Evolutionary conservation across 2,888 invertebrate genomes (phyloP).

Genomic region (Rhopalosiphum nymphaeae): DNA sequence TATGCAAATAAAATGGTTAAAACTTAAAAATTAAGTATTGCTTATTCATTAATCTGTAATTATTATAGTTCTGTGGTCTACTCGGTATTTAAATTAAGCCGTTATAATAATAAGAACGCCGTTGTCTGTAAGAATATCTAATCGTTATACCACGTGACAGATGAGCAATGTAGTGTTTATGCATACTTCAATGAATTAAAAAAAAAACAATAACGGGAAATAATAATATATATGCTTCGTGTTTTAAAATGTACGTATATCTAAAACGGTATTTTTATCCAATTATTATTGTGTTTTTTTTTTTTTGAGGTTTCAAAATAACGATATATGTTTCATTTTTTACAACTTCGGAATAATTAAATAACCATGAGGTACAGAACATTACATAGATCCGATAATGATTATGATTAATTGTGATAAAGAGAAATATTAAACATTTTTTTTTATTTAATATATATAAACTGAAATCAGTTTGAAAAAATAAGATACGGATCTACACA

Average conservation of each 20-base stretch:
- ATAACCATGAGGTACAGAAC: background rate
- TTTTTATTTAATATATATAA: background rate
- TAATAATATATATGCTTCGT: background rate
- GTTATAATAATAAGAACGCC: background rate
- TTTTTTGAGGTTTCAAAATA: background rate
- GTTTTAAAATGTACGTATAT: background rate
- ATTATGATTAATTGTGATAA: conserved; percentile 24
- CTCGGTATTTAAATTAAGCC: background rate
- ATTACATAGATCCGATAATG: conserved; percentile 7
- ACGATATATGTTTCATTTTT: background rate
- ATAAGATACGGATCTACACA: conserved; percentile 37
- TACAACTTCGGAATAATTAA: conserved; percentile 21
- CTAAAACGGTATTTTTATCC: background rate
- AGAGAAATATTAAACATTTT: background rate
- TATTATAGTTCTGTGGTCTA: background rate
- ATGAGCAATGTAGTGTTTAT: background rate
- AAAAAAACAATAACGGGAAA: background rate
- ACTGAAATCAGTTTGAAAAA: conserved; percentile 7
- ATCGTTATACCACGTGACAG: background rate
- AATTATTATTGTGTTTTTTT: background rate
- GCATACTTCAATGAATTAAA: background rate
- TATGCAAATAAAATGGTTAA: background rate
- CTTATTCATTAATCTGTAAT: background rate
- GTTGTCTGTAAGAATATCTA: background rate
- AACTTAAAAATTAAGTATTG: background rate